Evolutionary conservation across 2,113 vertebrate species (phyloP).

Genomic region (Clarias gariepinus): DNA sequence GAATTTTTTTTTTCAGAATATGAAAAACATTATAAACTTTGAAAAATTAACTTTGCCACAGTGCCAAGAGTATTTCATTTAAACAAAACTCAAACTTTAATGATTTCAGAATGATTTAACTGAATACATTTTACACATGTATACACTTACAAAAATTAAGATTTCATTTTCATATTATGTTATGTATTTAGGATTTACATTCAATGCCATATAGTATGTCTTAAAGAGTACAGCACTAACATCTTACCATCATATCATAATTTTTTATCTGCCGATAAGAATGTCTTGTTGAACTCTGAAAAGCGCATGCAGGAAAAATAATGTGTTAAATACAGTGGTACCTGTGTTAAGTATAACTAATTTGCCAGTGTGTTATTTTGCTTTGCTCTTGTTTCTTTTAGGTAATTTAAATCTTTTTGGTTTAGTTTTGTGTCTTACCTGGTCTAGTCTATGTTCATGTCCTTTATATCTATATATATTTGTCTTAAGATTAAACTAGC

Average conservation of each 20-base stretch:
- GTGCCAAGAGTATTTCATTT: not conserved
- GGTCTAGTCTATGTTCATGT: not conserved
- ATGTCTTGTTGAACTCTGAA: constrained; percentile 33
- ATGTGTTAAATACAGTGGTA: not conserved
- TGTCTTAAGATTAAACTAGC: not conserved
- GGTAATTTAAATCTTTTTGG: not conserved
- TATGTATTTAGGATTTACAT: not conserved
- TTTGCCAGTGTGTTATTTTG: not conserved
- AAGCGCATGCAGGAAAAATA: not conserved
- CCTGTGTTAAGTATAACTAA: no score
- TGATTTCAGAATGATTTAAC: not conserved
- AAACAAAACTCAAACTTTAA: not conserved
- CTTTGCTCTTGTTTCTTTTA: not conserved
- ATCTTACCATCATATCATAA: not conserved
- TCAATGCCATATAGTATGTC: not conserved
- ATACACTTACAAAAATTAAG: not conserved
- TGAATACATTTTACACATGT: not conserved
- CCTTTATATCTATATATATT: not conserved
- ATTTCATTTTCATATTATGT: not conserved
- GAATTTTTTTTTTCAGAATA: no score
- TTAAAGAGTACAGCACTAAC: not conserved
- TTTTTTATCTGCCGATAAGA: not conserved
- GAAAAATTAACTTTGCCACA: not conserved
- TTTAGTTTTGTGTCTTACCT: not conserved
- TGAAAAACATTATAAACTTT: not conserved